Percentiles rank a stretch among this genome's conserved stretches.
Conservation (phyloP, 2,888 invertebrate species). For the Caenorhabditis sp. region DNA sequence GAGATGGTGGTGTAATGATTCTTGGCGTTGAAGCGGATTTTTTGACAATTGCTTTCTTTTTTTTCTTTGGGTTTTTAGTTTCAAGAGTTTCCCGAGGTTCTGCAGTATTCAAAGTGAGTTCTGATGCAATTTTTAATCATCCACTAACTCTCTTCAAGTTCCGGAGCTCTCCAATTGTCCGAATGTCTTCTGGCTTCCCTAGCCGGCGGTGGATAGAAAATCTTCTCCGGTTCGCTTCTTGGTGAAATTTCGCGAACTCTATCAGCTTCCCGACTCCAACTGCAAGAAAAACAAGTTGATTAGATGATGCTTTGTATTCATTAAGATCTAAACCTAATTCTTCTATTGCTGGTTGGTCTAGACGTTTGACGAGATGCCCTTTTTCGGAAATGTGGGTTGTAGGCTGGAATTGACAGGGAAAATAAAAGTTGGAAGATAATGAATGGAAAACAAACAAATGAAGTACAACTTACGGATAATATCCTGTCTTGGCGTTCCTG, state of each 20-base stretch:
- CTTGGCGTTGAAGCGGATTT: constrained; percentile 1
- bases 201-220: constrained; percentile 14
- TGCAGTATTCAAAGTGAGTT: neutral
- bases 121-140: neutral
- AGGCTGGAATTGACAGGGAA: constrained; percentile 34
- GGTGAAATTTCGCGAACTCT: constrained; percentile 55
- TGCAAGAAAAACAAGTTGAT: constrained; percentile 26
- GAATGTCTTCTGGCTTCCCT: constrained; percentile 24
- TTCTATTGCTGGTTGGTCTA: constrained; percentile 23
- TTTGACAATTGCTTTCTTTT: constrained; percentile 1
- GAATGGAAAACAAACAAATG: too few species aligned
- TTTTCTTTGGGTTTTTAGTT: constrained; percentile 31
- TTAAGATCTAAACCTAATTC: constrained; percentile 38
- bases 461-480: constrained; percentile 44
- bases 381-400: constrained; percentile 55
- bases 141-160: constrained; percentile 38
- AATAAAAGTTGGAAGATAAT: too few species aligned
- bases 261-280: constrained; percentile 60
- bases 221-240: constrained; percentile 42
- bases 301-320: neutral
- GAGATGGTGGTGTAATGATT: neutral
- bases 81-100: neutral
- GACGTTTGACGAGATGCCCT: constrained; percentile 12
- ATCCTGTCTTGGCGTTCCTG: constrained; percentile 24
- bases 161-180: neutral